These are phyloP conservation scores for Oryzias curvinotus DNA, from an alignment of 2,113 vertebrate genomes.

Conservation along the genomic window DNA sequence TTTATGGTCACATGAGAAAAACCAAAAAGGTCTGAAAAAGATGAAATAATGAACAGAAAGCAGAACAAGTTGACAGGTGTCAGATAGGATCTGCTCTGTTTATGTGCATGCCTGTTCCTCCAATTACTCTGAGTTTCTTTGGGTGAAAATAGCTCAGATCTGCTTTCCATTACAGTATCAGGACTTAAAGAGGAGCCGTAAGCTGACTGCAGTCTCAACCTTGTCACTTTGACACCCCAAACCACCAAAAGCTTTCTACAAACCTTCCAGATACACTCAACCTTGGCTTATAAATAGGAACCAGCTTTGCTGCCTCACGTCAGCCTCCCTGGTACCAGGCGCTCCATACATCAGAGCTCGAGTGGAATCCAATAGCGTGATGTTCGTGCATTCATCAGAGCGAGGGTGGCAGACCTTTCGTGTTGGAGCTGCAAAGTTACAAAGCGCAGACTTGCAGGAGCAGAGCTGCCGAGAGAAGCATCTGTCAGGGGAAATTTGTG, in stretches of 20 bases:
- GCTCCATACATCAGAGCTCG: slow-evolving; percentile 54
- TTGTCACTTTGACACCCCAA: slow-evolving; percentile 54
- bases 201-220: slow-evolving; percentile 62
- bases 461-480: slow-evolving; percentile 27
- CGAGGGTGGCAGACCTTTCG: slow-evolving; percentile 38
- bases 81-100: slow-evolving; percentile 26
- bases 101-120: slow-evolving; percentile 25
- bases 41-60: slow-evolving; percentile 18
- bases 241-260: slow-evolving; percentile 38
- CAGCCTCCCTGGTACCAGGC: slow-evolving; percentile 47
- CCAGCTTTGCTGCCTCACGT: slow-evolving; percentile 56
- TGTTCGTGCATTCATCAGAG: slow-evolving; percentile 57
- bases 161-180: slow-evolving; percentile 61
- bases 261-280: slow-evolving; percentile 42
- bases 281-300: slow-evolving; percentile 56
- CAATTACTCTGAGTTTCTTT: slow-evolving; percentile 15
- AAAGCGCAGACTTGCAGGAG: slow-evolving; percentile 27
- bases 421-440: slow-evolving; percentile 47
- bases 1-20: slow-evolving; percentile 27
- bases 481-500: slow-evolving; percentile 48
- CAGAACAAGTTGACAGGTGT: slow-evolving; percentile 7
- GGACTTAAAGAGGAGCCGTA: slow-evolving; percentile 55
- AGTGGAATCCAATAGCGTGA: slow-evolving; percentile 38
- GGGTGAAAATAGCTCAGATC: slow-evolving; percentile 43
- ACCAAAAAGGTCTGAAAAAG: slow-evolving; percentile 15